Evolutionary conservation across 2,113 vertebrate genomes (phyloP).

Genomic region (Phylloscopus trochilus): DNA sequence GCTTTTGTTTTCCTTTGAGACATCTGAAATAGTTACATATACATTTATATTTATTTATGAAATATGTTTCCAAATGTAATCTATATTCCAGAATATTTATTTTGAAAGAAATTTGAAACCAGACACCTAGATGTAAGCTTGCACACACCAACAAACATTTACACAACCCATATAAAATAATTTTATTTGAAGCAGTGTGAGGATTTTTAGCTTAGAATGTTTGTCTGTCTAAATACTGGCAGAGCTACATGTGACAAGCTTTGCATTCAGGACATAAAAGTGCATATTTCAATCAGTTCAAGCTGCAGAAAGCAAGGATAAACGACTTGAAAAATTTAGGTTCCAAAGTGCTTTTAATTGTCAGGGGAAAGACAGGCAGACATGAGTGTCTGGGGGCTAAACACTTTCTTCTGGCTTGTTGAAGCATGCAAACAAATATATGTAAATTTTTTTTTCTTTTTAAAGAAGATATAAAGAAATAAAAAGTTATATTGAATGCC

Average conservation of each 20-base stretch:
- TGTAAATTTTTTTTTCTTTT: background rate
- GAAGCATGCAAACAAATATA: background rate
- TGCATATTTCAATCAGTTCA: background rate
- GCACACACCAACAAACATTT: background rate
- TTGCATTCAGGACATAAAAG: background rate
- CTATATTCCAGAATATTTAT: background rate
- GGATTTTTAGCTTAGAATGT: background rate
- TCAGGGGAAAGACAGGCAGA: background rate
- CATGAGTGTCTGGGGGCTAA: background rate
- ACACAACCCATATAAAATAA: fast-evolving
- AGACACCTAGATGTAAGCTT: background rate
- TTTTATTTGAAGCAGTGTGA: background rate
- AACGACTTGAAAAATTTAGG: background rate
- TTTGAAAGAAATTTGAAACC: background rate
- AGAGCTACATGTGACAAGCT: background rate
- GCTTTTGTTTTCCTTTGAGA: background rate
- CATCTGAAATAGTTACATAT: background rate
- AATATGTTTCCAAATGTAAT: background rate
- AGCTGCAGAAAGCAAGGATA: background rate
- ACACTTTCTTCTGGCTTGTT: background rate
- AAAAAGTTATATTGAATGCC: background rate
- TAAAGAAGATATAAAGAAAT: background rate
- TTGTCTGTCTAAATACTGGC: background rate
- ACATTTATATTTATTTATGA: too few species aligned
- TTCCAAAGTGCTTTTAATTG: background rate